Percentiles rank a stretch among this genome's conserved stretches.
Conservation (phyloP, 1,140 invertebrate species). For the Trichonephila inaurata region DNA sequence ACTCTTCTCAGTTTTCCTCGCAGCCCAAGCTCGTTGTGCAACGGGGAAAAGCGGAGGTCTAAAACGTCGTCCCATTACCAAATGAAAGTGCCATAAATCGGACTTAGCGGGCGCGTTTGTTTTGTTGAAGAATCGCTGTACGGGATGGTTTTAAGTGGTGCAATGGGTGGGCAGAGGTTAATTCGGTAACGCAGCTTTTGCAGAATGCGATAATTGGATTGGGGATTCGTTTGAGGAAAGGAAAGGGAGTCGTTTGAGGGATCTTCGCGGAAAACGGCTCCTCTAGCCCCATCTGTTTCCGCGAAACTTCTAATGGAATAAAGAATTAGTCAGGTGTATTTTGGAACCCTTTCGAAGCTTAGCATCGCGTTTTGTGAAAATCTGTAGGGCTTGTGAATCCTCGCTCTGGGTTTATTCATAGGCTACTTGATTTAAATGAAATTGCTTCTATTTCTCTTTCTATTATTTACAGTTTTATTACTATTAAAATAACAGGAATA, state of each 20-base stretch:
- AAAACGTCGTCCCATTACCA: slow-evolving; percentile 47
- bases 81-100: slow-evolving; percentile 45
- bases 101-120: slow-evolving; percentile 32
- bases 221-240: neutral
- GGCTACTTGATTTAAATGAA: neutral
- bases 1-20: neutral
- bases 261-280: neutral
- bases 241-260: neutral
- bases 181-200: slow-evolving; percentile 26
- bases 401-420: neutral
- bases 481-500: too few relatives aligned
- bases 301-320: slow-evolving; percentile 34
- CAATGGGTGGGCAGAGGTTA: slow-evolving; percentile 43
- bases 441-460: too few relatives aligned
- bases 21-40: neutral
- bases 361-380: neutral
- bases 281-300: neutral
- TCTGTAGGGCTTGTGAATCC: neutral
- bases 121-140: slow-evolving; percentile 37
- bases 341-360: neutral
- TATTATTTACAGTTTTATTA: too few relatives aligned
- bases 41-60: neutral
- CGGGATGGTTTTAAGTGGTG: slow-evolving; percentile 28
- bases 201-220: slow-evolving; percentile 29
- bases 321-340: slow-evolving; percentile 8